phyloP scores from a whole-genome alignment of 2,113 vertebrate species.

The Antigone vipio region DNA sequence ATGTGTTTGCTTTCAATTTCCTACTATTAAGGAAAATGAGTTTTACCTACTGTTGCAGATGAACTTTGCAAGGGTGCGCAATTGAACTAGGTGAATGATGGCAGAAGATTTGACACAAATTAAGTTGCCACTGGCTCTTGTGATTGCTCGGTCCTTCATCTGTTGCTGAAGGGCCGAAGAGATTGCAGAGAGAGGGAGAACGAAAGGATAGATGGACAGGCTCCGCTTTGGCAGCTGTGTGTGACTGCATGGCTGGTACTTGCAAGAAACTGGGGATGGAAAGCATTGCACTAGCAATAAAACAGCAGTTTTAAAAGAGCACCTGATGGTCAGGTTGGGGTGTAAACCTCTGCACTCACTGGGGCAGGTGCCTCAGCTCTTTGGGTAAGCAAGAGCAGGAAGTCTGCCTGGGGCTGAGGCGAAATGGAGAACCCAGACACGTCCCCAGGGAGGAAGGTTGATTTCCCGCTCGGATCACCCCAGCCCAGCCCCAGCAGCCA shows the following conservation, averaged over 20 bases:
- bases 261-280: background rate
- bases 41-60: background rate
- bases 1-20: background rate
- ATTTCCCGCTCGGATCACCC: background rate
- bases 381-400: fast-evolving
- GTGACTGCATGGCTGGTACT: fast-evolving
- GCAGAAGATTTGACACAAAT: background rate
- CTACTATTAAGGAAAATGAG: background rate
- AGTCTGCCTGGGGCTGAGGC: fast-evolving
- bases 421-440: background rate
- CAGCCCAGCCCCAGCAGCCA: fast-evolving
- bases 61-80: background rate
- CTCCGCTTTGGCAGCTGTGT: background rate
- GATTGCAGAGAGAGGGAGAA: background rate
- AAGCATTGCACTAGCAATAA: background rate
- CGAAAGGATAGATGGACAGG: fast-evolving
- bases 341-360: background rate
- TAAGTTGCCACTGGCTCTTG: background rate
- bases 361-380: background rate
- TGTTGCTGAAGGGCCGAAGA: background rate
- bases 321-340: fast-evolving
- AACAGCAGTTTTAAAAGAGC: background rate
- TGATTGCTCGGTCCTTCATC: background rate
- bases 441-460: background rate
- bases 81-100: background rate